phyloP scores from a whole-genome alignment of 2,113 vertebrate genomes.

The Laticauda colubrina region DNA sequence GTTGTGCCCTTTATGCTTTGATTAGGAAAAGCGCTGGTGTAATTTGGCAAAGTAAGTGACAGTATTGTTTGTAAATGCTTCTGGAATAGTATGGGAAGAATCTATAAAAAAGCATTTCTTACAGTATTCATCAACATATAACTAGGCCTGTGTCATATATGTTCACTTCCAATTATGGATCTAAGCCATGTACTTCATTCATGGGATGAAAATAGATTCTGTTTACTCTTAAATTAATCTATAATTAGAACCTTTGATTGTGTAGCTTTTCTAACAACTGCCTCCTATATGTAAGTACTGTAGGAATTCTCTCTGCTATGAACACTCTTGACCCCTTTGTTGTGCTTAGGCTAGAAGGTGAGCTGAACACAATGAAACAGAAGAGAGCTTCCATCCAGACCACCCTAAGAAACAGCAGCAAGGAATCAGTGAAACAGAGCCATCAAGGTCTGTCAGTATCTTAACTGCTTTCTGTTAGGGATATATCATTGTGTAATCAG shows the following conservation, averaged over 20 bases:
- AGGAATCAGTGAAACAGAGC: constrained; percentile 53
- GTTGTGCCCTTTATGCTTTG: background rate
- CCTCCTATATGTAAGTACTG: background rate
- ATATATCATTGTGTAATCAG: too few species aligned
- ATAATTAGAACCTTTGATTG: background rate
- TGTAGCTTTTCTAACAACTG: background rate
- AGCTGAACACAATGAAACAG: constrained; percentile 81
- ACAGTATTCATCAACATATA: background rate
- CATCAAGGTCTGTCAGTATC: constrained; percentile 67
- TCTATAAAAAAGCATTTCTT: background rate
- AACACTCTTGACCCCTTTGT: background rate
- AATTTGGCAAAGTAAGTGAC: background rate
- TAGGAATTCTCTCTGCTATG: background rate
- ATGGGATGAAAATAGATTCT: background rate
- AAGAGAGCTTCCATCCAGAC: constrained; percentile 69
- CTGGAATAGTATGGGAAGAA: background rate
- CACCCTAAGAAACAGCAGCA: constrained; percentile 69
- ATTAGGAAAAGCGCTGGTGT: background rate
- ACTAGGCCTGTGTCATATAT: background rate
- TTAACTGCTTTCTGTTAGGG: background rate
- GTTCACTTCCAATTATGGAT: background rate
- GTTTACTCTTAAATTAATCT: background rate
- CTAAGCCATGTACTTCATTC: background rate
- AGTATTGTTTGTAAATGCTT: background rate
- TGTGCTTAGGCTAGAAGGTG: constrained; percentile 76